phyloP scores from a whole-genome alignment of 2,113 vertebrate genomes.

The Strigops habroptila region DNA sequence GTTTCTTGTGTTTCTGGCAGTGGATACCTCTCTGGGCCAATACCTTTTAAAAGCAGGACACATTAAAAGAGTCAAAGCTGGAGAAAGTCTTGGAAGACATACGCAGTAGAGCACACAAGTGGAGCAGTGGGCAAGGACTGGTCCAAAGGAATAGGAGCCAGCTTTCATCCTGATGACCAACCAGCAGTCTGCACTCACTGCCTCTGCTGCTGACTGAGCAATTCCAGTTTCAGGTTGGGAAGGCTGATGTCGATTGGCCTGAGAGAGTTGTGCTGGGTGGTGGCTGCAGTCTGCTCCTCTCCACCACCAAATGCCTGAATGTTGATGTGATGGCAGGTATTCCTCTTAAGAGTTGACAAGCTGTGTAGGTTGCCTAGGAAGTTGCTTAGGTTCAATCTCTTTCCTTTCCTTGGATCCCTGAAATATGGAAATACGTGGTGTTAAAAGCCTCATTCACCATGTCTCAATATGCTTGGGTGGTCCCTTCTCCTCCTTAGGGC shows the following conservation, averaged over 20 bases:
- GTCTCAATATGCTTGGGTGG: not conserved
- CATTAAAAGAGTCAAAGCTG: not conserved
- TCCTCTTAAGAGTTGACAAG: not conserved
- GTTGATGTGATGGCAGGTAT: not conserved
- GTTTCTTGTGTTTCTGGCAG: not conserved
- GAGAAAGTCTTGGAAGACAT: not conserved
- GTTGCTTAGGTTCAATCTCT: not conserved
- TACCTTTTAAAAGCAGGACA: not conserved
- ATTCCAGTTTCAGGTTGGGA: not conserved
- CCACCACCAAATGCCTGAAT: not conserved
- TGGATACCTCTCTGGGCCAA: not conserved
- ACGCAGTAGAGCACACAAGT: not conserved
- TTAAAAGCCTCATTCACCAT: not conserved
- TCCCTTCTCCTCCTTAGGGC: not conserved
- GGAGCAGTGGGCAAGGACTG: not conserved
- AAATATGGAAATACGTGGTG: not conserved
- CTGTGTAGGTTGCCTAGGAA: not conserved
- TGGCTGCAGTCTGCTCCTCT: not conserved
- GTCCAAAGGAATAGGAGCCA: not conserved
- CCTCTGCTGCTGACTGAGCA: not conserved
- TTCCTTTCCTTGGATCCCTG: not conserved
- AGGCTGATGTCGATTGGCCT: not conserved
- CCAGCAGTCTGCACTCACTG: not conserved
- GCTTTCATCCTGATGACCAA: not conserved
- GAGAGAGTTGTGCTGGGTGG: not conserved